phyloP scores from a whole-genome alignment of 2,797 vertebrate species.

The Ceryle rudis region DNA sequence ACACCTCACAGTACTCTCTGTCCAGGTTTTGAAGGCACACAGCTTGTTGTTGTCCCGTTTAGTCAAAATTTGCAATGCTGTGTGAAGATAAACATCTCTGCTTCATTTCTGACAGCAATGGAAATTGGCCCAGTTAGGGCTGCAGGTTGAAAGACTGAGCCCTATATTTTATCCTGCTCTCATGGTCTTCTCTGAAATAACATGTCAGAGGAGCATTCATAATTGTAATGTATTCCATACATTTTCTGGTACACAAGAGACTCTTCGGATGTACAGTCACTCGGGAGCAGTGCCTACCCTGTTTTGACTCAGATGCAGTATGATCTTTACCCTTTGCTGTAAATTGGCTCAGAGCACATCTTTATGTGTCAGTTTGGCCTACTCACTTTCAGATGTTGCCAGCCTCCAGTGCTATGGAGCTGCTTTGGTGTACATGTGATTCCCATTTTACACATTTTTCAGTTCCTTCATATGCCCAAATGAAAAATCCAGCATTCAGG shows the following conservation, averaged over 20 bases:
- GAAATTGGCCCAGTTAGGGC: neutral
- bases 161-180: neutral
- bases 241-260: conserved; percentile 11
- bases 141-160: neutral
- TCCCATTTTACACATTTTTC: conserved; percentile 62
- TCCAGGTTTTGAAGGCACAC: neutral
- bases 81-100: neutral
- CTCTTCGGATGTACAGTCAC: neutral
- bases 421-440: conserved; percentile 46
- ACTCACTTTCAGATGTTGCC: conserved; percentile 57
- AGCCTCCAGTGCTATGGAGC: neutral
- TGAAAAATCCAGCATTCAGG: conserved; percentile 1
- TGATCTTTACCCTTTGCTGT: conserved; percentile 58
- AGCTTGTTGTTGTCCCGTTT: neutral
- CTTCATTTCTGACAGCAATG: neutral
- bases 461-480: neutral
- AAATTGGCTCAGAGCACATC: conserved; percentile 55
- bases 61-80: neutral
- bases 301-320: neutral
- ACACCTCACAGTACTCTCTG: neutral
- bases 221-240: conserved; percentile 40
- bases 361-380: conserved; percentile 61
- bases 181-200: neutral
- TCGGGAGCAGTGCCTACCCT: conserved; percentile 34
- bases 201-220: neutral